These are phyloP conservation scores for Tortricodes alternella DNA, from an alignment of 2,888 invertebrate species.

Conservation along the genomic window DNA sequence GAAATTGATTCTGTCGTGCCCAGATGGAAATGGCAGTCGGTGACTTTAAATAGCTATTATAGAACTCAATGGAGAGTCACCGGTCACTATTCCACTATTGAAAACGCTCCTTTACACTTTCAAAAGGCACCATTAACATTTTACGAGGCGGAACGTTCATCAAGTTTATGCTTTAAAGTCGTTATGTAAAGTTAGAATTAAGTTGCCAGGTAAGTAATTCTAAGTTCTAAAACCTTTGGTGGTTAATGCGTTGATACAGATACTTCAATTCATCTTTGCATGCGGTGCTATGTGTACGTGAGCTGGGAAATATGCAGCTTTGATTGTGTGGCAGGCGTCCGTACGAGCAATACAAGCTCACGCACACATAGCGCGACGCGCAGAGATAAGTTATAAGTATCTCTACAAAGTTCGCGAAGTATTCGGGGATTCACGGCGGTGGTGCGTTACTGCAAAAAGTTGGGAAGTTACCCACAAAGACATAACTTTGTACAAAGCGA, in stretches of 20 bases:
- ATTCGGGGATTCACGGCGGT: slow-evolving; percentile 5
- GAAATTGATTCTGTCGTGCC: too few species aligned
- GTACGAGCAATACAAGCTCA: too few species aligned
- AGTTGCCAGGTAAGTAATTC: slow-evolving; percentile 13
- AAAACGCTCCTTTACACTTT: background rate
- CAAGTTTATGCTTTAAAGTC: slow-evolving; percentile 17
- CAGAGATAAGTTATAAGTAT: too few species aligned
- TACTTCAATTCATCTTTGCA: too few species aligned
- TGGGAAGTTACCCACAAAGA: slow-evolving; percentile 11
- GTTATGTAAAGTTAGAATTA: slow-evolving; percentile 14
- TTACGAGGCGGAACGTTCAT: slow-evolving; percentile 4
- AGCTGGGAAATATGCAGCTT: too few species aligned
- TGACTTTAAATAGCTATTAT: too few species aligned
- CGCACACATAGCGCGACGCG: too few species aligned
- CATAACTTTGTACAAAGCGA: slow-evolving; percentile 5
- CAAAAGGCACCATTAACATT: slow-evolving; percentile 8
- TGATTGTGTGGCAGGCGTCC: too few species aligned
- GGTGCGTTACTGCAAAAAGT: slow-evolving; percentile 5
- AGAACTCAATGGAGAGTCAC: too few species aligned
- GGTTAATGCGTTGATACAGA: slow-evolving; percentile 14
- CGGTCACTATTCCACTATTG: background rate
- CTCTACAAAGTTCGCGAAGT: slow-evolving; percentile 14
- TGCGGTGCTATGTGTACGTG: too few species aligned
- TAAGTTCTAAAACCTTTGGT: background rate
- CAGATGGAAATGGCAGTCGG: too few species aligned